Conservation (phyloP, 1,140 invertebrate species). For the Heliconius eleuchia region DNA sequence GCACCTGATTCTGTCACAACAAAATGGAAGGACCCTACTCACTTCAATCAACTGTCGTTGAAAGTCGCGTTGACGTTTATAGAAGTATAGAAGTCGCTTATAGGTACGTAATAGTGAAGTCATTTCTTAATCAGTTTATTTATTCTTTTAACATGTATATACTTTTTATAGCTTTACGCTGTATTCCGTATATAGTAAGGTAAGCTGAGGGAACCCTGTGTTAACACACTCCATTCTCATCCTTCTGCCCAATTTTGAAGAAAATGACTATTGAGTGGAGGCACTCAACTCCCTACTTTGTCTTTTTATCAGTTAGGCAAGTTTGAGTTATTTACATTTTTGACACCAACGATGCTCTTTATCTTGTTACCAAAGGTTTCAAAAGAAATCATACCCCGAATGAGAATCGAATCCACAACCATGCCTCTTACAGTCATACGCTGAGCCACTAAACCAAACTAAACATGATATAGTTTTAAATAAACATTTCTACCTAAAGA, state of each 20-base stretch:
- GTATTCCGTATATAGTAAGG: too few species aligned
- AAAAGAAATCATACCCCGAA: not conserved
- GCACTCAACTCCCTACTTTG: too few species aligned
- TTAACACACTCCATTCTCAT: too few species aligned
- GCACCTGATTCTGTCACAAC: constrained; percentile 53
- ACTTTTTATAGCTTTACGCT: too few species aligned
- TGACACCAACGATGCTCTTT: too few species aligned
- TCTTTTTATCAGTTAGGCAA: too few species aligned
- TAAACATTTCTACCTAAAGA: not conserved
- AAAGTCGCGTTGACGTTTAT: constrained; percentile 48
- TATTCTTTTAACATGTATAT: too few species aligned
- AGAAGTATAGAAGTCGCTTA: constrained; percentile 30
- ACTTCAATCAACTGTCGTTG: constrained; percentile 53
- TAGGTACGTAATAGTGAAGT: not conserved
- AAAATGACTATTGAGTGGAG: too few species aligned
- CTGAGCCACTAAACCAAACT: not conserved
- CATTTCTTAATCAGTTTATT: not conserved
- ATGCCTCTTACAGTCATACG: not conserved
- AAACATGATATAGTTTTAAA: not conserved
- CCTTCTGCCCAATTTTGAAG: too few species aligned
- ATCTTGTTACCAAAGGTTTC: too few species aligned
- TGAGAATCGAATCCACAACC: not conserved
- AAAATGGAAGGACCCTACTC: constrained; percentile 50
- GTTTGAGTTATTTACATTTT: too few species aligned
- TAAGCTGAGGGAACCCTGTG: too few species aligned